A percentile compares a stretch with the other conserved stretches of the same genome.
These are phyloP conservation scores for Rugalucina vietnamica DNA, from an alignment of 2,888 invertebrate species.

Conservation along the genomic window DNA sequence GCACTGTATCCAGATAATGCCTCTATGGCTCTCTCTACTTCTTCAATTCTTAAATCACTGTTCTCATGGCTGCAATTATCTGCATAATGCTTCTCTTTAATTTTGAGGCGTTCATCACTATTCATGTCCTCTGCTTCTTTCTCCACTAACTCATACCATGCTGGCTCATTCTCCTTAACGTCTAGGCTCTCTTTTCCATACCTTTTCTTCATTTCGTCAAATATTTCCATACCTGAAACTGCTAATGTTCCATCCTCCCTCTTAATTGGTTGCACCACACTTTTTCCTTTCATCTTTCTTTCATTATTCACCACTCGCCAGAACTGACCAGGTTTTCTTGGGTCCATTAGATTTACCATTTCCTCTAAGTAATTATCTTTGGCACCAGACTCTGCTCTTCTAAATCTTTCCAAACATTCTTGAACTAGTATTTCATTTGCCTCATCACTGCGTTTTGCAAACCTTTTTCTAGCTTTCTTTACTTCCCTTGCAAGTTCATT, in stretches of 20 bases:
- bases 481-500: not conserved
- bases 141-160: not conserved
- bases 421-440: not conserved
- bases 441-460: not conserved
- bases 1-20: no score
- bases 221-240: slow-evolving; percentile 24
- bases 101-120: no score
- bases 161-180: not conserved
- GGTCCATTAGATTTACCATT: not conserved
- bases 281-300: not conserved
- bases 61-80: no score
- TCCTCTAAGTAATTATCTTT: not conserved
- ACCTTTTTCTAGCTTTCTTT: slow-evolving; percentile 8
- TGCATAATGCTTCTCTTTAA: no score
- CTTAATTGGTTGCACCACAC: slow-evolving; percentile 15
- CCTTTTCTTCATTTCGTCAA: slow-evolving; percentile 29
- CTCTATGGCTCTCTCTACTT: no score
- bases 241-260: slow-evolving; percentile 16
- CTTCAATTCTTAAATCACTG: no score
- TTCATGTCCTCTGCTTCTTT: not conserved
- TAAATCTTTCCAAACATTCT: not conserved
- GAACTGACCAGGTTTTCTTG: slow-evolving; percentile 7
- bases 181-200: slow-evolving; percentile 25
- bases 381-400: not conserved
- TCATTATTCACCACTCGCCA: slow-evolving; percentile 11